Evolutionary conservation across 2,888 invertebrate species (phyloP).

Genomic region (Monopis laevigella): DNA sequence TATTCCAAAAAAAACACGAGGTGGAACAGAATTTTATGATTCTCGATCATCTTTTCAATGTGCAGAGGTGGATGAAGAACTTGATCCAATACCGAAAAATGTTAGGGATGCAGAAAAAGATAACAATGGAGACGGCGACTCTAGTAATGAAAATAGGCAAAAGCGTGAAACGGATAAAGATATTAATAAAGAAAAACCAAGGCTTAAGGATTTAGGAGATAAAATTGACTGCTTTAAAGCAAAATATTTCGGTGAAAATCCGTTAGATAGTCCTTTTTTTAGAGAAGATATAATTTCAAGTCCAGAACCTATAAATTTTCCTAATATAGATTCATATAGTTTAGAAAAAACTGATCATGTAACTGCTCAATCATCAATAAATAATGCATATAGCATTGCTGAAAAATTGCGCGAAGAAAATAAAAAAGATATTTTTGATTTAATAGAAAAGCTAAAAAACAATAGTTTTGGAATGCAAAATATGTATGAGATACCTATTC

Average conservation of each 20-base stretch:
- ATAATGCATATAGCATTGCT: slow-evolving; percentile 11
- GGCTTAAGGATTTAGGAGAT: slow-evolving; percentile 72
- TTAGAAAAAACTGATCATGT: slow-evolving; percentile 20
- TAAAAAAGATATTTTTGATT: slow-evolving; percentile 23
- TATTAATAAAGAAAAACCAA: slow-evolving; percentile 40
- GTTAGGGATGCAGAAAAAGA: slow-evolving; percentile 27
- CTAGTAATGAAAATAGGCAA: slow-evolving; percentile 28
- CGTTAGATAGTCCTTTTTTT: slow-evolving; percentile 80
- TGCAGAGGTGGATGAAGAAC: slow-evolving; percentile 59
- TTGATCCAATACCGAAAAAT: slow-evolving; percentile 64
- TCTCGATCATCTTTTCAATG: slow-evolving; percentile 64
- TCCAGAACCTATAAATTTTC: slow-evolving; percentile 47
- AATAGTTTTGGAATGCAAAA: not conserved
- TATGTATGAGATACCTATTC: not conserved
- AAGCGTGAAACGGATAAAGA: slow-evolving; percentile 29
- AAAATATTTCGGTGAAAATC: slow-evolving; percentile 79
- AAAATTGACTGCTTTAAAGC: slow-evolving; percentile 79
- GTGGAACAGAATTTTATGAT: slow-evolving; percentile 78
- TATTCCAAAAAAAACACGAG: slow-evolving; percentile 70
- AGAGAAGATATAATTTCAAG: slow-evolving; percentile 59
- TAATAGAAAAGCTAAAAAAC: slow-evolving; percentile 28
- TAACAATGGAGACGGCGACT: slow-evolving; percentile 28
- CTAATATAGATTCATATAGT: slow-evolving; percentile 27
- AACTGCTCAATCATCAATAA: slow-evolving; percentile 16
- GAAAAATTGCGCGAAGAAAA: slow-evolving; percentile 20